A percentile compares a stretch with the other conserved stretches of the same genome.
These are phyloP conservation scores for Heliconius nattereri DNA, from an alignment of 1,140 invertebrate species.

Conservation along the genomic window DNA sequence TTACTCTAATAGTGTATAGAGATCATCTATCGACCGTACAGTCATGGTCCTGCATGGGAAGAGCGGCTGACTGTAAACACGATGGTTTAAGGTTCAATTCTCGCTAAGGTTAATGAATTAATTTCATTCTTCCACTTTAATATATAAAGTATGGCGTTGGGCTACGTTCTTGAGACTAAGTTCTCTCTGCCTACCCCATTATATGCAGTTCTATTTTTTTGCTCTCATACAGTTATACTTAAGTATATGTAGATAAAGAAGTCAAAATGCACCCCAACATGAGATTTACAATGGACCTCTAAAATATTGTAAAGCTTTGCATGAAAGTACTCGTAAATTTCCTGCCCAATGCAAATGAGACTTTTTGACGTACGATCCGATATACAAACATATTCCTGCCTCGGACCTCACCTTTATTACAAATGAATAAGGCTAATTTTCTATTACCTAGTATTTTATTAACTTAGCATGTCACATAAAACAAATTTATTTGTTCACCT, in stretches of 20 bases:
- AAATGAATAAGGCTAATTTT: conserved; percentile 32
- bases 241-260: background rate
- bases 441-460: background rate
- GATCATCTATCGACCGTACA: no score
- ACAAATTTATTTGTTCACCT: conserved; percentile 13
- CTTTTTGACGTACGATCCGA: conserved; percentile 43
- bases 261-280: background rate
- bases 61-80: no score
- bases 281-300: conserved; percentile 11
- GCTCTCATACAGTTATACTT: no score
- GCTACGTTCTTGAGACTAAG: no score
- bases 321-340: conserved; percentile 50
- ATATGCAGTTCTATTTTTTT: no score
- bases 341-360: conserved; percentile 61
- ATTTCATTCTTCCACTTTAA: no score
- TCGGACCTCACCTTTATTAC: conserved; percentile 13
- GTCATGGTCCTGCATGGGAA: no score
- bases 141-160: no score
- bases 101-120: no score
- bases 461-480: conserved; percentile 19
- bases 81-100: no score
- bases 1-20: no score
- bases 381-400: conserved; percentile 24
- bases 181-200: no score
- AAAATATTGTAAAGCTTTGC: conserved; percentile 23